Percentiles rank a stretch among this genome's conserved stretches.
Conservation (phyloP, 2,888 invertebrate species). For the Microplitis manilae region DNA sequence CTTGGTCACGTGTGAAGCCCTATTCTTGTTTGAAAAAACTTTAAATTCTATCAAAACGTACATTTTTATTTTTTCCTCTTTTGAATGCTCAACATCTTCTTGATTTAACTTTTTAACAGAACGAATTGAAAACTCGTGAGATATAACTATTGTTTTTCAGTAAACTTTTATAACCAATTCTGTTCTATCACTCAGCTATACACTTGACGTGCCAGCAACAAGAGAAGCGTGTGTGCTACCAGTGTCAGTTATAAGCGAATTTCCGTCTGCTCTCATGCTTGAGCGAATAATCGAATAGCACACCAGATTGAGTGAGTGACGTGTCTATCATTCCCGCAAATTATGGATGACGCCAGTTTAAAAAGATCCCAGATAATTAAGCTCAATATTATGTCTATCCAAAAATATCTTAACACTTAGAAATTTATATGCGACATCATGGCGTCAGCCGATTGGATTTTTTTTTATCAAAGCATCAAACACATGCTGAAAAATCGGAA, state of each 20-base stretch:
- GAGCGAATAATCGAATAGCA: constrained; percentile 48
- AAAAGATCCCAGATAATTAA: neutral
- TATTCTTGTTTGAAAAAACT: too few relatives aligned
- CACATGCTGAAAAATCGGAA: too few relatives aligned
- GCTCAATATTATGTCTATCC: neutral
- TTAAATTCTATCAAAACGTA: too few relatives aligned
- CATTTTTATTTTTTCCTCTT: too few relatives aligned
- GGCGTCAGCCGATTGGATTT: too few relatives aligned
- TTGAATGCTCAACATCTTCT: neutral
- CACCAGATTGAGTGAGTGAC: constrained; percentile 33
- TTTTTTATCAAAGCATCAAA: too few relatives aligned
- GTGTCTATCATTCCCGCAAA: constrained; percentile 50
- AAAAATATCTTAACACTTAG: too few relatives aligned
- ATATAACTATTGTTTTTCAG: constrained; percentile 1
- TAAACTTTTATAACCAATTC: constrained; percentile 1
- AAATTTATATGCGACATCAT: too few relatives aligned
- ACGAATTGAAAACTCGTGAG: neutral
- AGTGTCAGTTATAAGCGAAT: constrained; percentile 33
- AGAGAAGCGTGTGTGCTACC: constrained; percentile 13
- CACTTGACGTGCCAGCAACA: constrained; percentile 23
- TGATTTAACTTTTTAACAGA: neutral
- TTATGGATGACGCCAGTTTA: constrained; percentile 45
- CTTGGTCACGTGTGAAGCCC: too few relatives aligned
- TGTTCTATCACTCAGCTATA: constrained; percentile 5
- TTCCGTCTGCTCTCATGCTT: constrained; percentile 25